These are phyloP conservation scores for Ondatra zibethicus DNA, from an alignment of 2,113 vertebrate species.

Conservation along the genomic window DNA sequence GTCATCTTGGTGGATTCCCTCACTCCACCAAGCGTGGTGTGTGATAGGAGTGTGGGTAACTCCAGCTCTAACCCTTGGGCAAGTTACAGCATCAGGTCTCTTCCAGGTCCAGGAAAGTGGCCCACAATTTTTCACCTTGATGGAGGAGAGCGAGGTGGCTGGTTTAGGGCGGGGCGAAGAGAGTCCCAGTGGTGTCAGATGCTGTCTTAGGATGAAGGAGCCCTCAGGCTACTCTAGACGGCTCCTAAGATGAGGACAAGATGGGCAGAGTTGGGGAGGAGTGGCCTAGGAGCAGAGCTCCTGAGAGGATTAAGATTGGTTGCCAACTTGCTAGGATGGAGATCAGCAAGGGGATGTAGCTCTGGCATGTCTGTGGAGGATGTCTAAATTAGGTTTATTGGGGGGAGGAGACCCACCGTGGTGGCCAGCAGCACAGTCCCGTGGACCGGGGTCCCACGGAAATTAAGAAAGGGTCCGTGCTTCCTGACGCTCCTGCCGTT, in stretches of 20 bases:
- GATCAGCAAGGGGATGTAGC: background rate
- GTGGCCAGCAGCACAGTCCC: background rate
- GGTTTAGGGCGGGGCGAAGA: background rate
- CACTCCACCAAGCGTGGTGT: background rate
- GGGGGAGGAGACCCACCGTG: background rate
- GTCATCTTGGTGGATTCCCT: background rate
- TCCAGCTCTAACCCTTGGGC: background rate
- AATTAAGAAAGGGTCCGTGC: background rate
- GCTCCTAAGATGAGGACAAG: background rate
- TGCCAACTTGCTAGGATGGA: background rate
- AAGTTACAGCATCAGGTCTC: background rate
- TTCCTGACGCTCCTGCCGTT: background rate
- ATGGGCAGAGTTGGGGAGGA: background rate
- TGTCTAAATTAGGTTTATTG: background rate
- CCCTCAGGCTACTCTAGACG: fast-evolving
- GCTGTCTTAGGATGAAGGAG: background rate
- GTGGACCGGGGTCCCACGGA: background rate
- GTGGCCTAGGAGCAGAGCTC: background rate
- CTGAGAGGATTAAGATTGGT: too few species aligned
- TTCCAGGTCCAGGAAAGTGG: background rate
- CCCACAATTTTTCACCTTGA: background rate
- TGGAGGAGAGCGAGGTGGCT: background rate
- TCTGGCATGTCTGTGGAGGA: background rate
- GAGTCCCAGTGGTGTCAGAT: background rate
- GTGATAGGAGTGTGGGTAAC: background rate